phyloP scores from a whole-genome alignment of 2,113 vertebrate species.

The Seriola dumerili region DNA sequence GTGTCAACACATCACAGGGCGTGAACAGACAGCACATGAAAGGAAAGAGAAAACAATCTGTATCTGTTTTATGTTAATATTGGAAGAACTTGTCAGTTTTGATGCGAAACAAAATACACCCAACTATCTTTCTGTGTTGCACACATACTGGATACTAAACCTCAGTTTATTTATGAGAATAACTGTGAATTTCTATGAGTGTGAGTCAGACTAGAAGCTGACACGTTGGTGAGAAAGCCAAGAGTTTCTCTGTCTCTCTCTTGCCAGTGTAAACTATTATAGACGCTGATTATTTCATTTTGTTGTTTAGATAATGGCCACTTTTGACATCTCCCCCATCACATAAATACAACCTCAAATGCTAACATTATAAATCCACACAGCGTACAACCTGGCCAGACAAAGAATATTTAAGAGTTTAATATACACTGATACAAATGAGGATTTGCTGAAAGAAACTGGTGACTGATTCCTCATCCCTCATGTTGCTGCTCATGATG shows the following conservation, averaged over 20 bases:
- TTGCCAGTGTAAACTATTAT: not conserved
- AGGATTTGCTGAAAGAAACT: not conserved
- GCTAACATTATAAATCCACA: too few species aligned
- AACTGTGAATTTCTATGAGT: slow-evolving; percentile 39
- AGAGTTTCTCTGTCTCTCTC: slow-evolving; percentile 2
- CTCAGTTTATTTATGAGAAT: slow-evolving; percentile 42
- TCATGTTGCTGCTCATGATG: not conserved
- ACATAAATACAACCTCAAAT: not conserved
- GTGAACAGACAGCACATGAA: slow-evolving; percentile 44
- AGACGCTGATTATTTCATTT: slow-evolving; percentile 25
- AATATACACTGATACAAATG: not conserved
- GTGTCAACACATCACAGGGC: slow-evolving; percentile 32
- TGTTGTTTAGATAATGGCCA: slow-evolving; percentile 20
- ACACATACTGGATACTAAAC: slow-evolving; percentile 17
- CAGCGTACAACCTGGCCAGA: too few species aligned
- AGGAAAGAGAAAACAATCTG: slow-evolving; percentile 50
- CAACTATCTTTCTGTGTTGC: not conserved
- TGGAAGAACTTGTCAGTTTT: slow-evolving; percentile 43
- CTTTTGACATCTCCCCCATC: not conserved
- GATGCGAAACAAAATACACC: slow-evolving; percentile 39
- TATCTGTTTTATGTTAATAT: slow-evolving; percentile 61
- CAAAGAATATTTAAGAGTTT: not conserved
- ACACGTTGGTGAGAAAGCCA: slow-evolving; percentile 1
- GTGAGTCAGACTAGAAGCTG: slow-evolving; percentile 38
- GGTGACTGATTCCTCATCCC: not conserved